phyloP scores from a whole-genome alignment of 2,797 vertebrate species.

The Labeo calbasu region DNA sequence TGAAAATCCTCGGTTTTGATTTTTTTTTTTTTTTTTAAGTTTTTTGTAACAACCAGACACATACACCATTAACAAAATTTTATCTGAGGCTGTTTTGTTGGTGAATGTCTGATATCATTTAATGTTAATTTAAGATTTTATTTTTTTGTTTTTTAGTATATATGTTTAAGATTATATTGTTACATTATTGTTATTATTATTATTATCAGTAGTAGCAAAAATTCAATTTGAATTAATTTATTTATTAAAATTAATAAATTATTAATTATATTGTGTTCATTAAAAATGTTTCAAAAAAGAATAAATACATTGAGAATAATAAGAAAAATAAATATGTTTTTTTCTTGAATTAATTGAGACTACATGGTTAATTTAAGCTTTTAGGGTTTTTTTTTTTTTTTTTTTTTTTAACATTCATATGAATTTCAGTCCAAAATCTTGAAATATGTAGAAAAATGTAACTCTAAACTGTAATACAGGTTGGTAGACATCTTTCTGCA shows the following conservation, averaged over 20 bases:
- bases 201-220: background rate
- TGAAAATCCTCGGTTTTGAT: background rate
- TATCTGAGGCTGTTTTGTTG: background rate
- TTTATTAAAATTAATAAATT: background rate
- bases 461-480: background rate
- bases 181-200: background rate
- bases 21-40: background rate
- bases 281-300: background rate
- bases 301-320: background rate
- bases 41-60: background rate
- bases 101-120: background rate
- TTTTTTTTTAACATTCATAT: background rate
- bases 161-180: background rate
- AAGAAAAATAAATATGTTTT: no score
- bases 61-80: background rate
- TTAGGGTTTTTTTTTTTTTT: background rate
- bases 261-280: background rate
- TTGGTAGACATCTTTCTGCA: slow-evolving; percentile 23
- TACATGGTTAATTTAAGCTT: background rate
- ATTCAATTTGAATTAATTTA: background rate
- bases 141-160: background rate
- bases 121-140: no score
- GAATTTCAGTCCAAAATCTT: background rate
- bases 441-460: background rate
- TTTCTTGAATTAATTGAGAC: background rate